phyloP scores from a whole-genome alignment of 2,113 vertebrate genomes.

The Malurus melanocephalus region DNA sequence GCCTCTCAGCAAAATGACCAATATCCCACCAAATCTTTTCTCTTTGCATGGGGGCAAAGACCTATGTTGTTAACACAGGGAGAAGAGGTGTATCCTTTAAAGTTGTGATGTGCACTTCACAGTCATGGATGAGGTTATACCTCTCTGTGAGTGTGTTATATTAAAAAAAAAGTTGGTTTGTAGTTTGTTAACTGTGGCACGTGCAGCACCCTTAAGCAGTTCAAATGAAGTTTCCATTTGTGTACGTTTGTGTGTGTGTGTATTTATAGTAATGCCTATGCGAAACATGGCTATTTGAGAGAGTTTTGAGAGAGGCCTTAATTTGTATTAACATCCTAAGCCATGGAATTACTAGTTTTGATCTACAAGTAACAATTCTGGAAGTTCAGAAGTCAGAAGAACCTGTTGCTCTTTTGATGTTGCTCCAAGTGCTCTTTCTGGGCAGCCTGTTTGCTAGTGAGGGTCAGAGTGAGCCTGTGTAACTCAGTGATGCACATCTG shows the following conservation, averaged over 20 bases:
- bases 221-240: not conserved
- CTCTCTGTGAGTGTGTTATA: not conserved
- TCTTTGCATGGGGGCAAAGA: not conserved
- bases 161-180: not conserved
- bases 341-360: not conserved
- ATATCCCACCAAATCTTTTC: not conserved
- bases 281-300: not conserved
- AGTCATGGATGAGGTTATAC: not conserved
- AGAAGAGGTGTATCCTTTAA: not conserved
- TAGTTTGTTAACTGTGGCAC: not conserved
- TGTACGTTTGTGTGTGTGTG: not conserved
- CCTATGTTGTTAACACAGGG: not conserved
- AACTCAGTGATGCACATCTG: not conserved
- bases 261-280: not conserved
- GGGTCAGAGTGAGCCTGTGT: not conserved
- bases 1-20: not conserved
- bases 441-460: not conserved
- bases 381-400: not conserved
- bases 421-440: not conserved
- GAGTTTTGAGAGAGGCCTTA: not conserved
- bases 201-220: not conserved
- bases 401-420: not conserved
- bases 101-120: not conserved
- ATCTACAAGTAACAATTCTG: not conserved
- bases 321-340: not conserved